phyloP scores from a whole-genome alignment of 2,797 vertebrate genomes.

The Peromyscus aztecus region DNA sequence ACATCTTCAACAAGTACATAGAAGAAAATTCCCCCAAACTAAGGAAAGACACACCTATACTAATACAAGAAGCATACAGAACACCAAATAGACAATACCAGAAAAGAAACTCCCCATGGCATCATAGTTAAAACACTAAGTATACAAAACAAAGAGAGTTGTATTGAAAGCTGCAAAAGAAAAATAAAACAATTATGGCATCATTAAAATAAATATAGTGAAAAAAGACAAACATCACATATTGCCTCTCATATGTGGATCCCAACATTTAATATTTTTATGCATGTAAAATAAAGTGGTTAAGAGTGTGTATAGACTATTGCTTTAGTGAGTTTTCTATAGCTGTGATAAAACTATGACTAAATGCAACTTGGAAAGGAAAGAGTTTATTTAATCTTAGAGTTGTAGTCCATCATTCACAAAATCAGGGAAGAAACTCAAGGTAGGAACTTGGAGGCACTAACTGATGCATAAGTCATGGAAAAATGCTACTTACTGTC shows the following conservation, averaged over 20 bases:
- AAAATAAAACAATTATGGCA: constrained; percentile 5
- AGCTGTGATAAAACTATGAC: background rate
- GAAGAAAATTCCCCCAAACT: background rate
- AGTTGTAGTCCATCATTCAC: background rate
- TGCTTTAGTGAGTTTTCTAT: background rate
- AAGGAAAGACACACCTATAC: background rate
- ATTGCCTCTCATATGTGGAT: background rate
- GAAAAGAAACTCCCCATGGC: background rate
- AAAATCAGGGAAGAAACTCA: background rate
- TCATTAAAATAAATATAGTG: constrained; percentile 20
- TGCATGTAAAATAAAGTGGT: background rate
- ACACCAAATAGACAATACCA: background rate
- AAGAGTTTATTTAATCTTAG: background rate
- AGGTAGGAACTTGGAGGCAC: background rate
- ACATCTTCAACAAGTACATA: background rate
- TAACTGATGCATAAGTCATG: background rate
- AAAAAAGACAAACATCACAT: background rate
- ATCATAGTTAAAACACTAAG: background rate
- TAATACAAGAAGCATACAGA: background rate
- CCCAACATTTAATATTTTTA: background rate
- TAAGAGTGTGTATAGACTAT: background rate
- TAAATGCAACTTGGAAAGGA: background rate
- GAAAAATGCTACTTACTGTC: background rate
- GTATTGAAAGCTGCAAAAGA: constrained; percentile 9
- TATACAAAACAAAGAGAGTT: background rate